A percentile compares a stretch with the other conserved stretches of the same genome.
phyloP scores from a whole-genome alignment of 2,797 vertebrate species.

The Onychomys leucogaster region DNA sequence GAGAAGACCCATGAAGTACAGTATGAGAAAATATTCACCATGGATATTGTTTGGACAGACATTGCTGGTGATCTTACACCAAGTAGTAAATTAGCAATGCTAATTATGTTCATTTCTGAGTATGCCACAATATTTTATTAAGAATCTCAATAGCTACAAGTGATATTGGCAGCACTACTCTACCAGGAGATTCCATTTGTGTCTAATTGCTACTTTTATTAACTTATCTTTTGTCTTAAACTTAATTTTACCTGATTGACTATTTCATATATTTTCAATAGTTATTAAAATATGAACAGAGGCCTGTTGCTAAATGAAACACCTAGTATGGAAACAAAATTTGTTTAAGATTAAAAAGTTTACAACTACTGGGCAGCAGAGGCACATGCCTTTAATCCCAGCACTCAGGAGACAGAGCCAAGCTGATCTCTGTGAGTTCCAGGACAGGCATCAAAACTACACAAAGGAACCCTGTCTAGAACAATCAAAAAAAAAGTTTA shows the following conservation, averaged over 20 bases:
- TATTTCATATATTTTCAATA: not conserved
- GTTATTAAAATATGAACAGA: not conserved
- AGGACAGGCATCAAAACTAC: too few species aligned
- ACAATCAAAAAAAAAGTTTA: not conserved
- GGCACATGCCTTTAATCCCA: too few species aligned
- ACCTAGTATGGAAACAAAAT: not conserved
- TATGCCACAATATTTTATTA: not conserved
- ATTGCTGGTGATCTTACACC: not conserved
- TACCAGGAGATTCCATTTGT: not conserved
- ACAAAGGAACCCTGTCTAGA: too few species aligned
- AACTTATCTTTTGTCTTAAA: not conserved
- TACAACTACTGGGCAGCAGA: too few species aligned
- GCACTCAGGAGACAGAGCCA: too few species aligned
- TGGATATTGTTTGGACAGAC: not conserved
- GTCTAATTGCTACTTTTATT: not conserved
- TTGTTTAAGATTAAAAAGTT: not conserved
- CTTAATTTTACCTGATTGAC: not conserved
- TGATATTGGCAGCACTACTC: not conserved
- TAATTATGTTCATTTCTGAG: not conserved
- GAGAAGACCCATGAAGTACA: fast-evolving
- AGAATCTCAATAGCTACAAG: not conserved
- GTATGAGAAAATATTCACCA: not conserved
- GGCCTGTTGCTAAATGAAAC: not conserved
- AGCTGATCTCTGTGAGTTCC: too few species aligned
- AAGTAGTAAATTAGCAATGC: not conserved